Conservation (phyloP, 2,888 invertebrate genomes). For the Sesia apiformis region DNA sequence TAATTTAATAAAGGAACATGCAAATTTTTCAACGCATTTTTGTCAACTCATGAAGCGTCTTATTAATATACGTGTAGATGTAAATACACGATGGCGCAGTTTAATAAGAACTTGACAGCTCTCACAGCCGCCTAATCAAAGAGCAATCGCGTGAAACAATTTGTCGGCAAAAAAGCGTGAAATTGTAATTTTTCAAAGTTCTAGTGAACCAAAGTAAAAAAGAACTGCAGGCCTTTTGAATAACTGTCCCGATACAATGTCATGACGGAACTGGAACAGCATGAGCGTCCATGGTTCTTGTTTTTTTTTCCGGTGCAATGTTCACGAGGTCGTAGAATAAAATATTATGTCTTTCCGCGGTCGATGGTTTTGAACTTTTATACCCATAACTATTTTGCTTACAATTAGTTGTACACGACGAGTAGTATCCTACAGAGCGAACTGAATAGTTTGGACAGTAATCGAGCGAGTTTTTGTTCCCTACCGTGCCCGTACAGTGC, state of each 20-base stretch:
- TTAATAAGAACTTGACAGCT: conserved; percentile 8
- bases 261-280: conserved; percentile 7
- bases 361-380: neutral
- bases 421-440: neutral
- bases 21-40: no score
- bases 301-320: neutral
- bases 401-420: neutral
- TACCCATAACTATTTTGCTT: neutral
- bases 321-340: neutral
- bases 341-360: neutral
- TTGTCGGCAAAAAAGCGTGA: conserved; percentile 20
- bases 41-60: no score
- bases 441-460: conserved; percentile 14
- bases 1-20: no score
- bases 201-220: conserved; percentile 15
- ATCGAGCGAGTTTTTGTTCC: conserved; percentile 44
- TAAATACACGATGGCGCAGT: neutral
- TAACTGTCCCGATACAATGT: conserved; percentile 24
- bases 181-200: conserved; percentile 20
- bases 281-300: conserved; percentile 1
- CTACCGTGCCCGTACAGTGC: conserved; percentile 35
- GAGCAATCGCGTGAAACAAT: conserved; percentile 20
- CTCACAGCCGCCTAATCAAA: conserved; percentile 5
- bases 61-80: conserved; percentile 3
- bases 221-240: conserved; percentile 16